Base-by-base conservation (phyloP, 2,113 vertebrate genomes). In the Syrmaticus mikado region DNA sequence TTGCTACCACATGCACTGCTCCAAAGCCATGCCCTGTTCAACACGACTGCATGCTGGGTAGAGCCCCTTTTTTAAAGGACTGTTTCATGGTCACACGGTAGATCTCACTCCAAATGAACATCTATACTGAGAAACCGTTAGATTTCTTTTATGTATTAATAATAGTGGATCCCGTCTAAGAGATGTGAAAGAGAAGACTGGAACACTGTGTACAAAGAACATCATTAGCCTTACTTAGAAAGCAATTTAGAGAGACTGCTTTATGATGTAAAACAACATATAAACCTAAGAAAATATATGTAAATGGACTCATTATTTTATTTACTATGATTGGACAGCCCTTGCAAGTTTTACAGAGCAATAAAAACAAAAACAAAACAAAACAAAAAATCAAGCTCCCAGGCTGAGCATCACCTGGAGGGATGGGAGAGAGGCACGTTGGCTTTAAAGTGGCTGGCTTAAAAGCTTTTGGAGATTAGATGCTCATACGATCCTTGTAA, bases 351-450 rank as follows among this genome's bases (percentile, higher is more conserved):
- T 53, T 65, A 66, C 10, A 80, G 36, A 83, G 32, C 22, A 90
- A 8, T 28, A 60, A 89, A 60, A 21, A 28, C 66, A 62, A 27
- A 65, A 68, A 45, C 20, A 48, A 38, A 38, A 38, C 9, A 38
- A 38, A 41, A 41, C 14, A 41, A 41, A 61, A 28, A 85, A 32
- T 30, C n/a, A 72, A 45, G 72, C 77, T 95, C 98, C 96, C 96
- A 98, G 95, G 89, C 94, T 97, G 86, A 98, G 65, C 84, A 97
- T 97, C 93, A 98, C 95, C 86, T 38, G 25, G 38, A 76, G 62
- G 61, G 66, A 41, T 32, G 30, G 62, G n/a, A 84, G 36, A 36
- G 28, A 89, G 73, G n/a, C n/a, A 85, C 83, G 86, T 34, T 36
- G 96, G 43, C 55, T 96, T 62, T 83, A 71, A 92, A 46, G 43